Evolutionary conservation across 2,888 invertebrate species (phyloP), one percentile per base, ranked within the genome.

Genomic region (Trichogramma evanescens): DNA sequence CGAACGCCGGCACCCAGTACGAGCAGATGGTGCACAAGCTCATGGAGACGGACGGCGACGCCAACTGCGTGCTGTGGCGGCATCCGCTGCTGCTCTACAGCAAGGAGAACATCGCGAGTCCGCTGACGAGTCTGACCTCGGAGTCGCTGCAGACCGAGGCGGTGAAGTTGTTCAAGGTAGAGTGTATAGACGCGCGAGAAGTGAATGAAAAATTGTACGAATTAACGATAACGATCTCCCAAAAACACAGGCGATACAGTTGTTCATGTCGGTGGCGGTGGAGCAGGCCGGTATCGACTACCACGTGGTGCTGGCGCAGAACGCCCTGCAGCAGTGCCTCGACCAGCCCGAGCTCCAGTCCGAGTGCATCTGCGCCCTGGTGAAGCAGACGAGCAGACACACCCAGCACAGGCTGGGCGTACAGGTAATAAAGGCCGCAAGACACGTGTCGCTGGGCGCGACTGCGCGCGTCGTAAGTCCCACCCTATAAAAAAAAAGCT

Each of bases 241-340:
- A 26, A 26, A 26, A 26, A 26, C 56, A 53, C 81, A 94, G 93
- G 93, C 95, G 78, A 90, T 94, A 68, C 94, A 96, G 76, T 84
- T 97, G 67, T 98, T 97, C 81, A 94, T 93, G 86, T 95, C 94
- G 4, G 95, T 96, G 66, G 89, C 93, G 50, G 91, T 98, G 68
- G 95, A 96, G 80, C 92, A 93, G 73, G 91, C 95, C 58, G 93
- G 95, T 74, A 92, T 97, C 70, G 97, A 98, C 82, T 95, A 96
- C 81, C 97, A 98, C 80, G 95, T 98, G 72, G 93, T 93, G 63
- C 83, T 98, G 63, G 96, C 96, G 10, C 97, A 97, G 84, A 95
- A 95, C 79, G 93, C 96, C 43, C 83, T 98, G 60, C 91, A 93
- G 74, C 92, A 93, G 77, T 95, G 95, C 77, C 82, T 97, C 63